Base-by-base conservation (phyloP, 2,113 vertebrate genomes). In the Empidonax alnorum region DNA sequence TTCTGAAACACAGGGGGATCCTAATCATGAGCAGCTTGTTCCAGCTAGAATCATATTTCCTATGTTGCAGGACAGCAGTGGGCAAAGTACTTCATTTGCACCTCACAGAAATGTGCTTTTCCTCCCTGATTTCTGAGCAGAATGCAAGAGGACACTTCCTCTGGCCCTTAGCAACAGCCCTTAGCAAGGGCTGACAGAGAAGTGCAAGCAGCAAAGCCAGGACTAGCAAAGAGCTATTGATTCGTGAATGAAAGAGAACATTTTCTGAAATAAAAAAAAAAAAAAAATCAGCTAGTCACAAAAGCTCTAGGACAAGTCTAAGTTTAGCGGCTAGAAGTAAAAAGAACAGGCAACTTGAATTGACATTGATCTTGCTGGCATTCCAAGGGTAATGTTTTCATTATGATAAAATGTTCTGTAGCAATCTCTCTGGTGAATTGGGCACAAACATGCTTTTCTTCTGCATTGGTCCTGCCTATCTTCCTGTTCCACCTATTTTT, bases 401-500 rank as follows among this genome's bases (percentile, higher is more conserved):
- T 96, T 95, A 78, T 91, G 90, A 93, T 95, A 94, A 94, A 91
- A 87, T 90, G 92, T 94, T 95, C 92, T 96, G 95, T 92, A 93
- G 82, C 93, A 96, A 90, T 75, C 47, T 79, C 83, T 96, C 68
- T 0, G 4, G 63, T 92, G 85, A 91, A 95, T 47, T 94, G 89
- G 78, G 53, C 68, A 89, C 72, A 80, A 78, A 71, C 86, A 67
- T 73, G 69, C 79, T 95, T 97, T 93, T 84, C 92, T 96, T 90
- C 79, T 89, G 50, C 87, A 75, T 94, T 31, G 89, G 78, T 59
- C 66, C 63, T 67, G 86, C 47, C 77, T 95, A 91, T 89, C 81
- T 97, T 97, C 94, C 85, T 90, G 78, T 96, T 91, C 84, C 65
- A 96, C 78, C 87, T 96, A 95, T 97, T 97, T 98, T 97, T 97